Evolutionary conservation across 1,140 invertebrate genomes (phyloP), one percentile per base, ranked within the genome.

Genomic region (Centruroides vittatus): DNA sequence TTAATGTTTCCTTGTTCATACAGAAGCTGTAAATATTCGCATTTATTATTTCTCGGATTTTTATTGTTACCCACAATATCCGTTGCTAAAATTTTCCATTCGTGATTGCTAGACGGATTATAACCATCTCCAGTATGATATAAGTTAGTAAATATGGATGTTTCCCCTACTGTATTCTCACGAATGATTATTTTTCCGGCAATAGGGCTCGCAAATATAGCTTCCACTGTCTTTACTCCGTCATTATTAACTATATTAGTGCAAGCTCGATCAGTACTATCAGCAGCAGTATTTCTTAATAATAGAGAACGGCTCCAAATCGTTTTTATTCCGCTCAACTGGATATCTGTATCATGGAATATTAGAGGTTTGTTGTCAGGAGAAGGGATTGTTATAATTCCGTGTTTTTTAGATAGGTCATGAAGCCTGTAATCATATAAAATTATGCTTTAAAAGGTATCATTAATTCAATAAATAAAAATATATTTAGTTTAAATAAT

Each of bases 81-180:
- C 0, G 89, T 93, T 5, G 88, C 86, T 66, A 85, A 89, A 51
- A 94, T 82, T 70, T 91, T 88, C 91, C 92, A 95, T 35, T 83
- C 80, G 72, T 94, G 89, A 55, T 59, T 63, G 9, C 79, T 80
- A 41, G 70, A 64, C 6, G 75, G 70, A 13, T 72, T 69, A 59
- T 74, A 72, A 63, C 73, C 70, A 35, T 69, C 67, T 4, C 73
- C 71, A 34, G 47, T 67, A 62, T 75, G 73, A 65, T 73, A 79
- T 5, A 80, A 67, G 62, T 82, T 78, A 13, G 90, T 82, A 50
- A 88, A 80, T 4, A 91, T 86, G 61, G 91, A 85, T 0, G 82
- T 83, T 35, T 81, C 80, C 35, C 82, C 78, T 10, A 75, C 77
- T 55, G 84, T 80, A 55, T 75, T 73, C 61, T 75, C 72, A 3